Evolutionary conservation across 1,140 invertebrate genomes (phyloP), one percentile per base, ranked within the genome.

Genomic region (Eriocheir sinensis): DNA sequence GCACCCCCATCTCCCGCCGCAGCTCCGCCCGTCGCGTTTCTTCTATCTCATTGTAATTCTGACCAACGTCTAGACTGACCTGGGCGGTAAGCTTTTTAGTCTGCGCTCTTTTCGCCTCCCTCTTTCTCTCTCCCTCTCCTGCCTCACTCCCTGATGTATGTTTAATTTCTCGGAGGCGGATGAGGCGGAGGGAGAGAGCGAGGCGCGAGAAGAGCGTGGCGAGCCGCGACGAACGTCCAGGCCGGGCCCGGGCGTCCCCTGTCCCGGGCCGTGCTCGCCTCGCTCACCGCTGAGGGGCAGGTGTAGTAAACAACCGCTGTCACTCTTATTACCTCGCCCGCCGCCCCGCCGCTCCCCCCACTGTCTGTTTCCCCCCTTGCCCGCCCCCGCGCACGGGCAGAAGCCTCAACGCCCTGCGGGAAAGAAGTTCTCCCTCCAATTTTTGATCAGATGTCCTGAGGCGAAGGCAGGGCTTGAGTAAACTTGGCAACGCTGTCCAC

Each of bases 1-100:
- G 91, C 89, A 90, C 91, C 95, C 92, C 95, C 95, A 95, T 86
- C 92, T 95, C 86, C 92, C 53, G 88, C 32, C 53, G 72, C 92
- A 94, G 89, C 93, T 93, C 95, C 95, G 92, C 92, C 95, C 95
- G 95, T 72, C 92, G 89, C 48, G 92, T 94, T 91, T 95, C 80
- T 94, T 93, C 92, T 91, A 93, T 93, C 95, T 95, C 95, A 95
- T 95, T 95, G 95, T 95, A 95, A 95, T 95, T 95, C 95, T 93
- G 93, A 94, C 95, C 95, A 95, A 94, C 95, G 93, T 95, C 92
- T 94, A 93, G 89, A 95, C 92, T 95, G 95, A 94, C 95, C 95
- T 92, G 92, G 89, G 95, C 92, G 95, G 95, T 94, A 94, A 93
- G 95, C 95, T 93, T 95, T 95, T 95, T 95, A 93, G 92, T 88